Conservation (phyloP, 2,888 invertebrate genomes). For the Polydesmus complanatus region DNA sequence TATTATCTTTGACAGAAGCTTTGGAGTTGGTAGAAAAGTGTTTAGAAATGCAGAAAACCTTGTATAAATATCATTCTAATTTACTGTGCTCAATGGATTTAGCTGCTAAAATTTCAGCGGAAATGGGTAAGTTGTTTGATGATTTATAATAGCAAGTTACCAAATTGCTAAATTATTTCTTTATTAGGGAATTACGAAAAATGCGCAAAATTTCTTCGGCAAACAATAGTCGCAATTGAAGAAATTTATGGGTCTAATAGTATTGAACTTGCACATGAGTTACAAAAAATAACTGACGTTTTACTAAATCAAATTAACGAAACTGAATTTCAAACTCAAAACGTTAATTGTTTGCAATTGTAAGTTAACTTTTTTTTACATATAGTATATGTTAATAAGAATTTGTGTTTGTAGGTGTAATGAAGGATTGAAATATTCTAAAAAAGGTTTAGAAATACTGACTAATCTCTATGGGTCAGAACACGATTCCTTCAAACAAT, state of each 20-base stretch:
- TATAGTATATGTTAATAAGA: too few relatives aligned
- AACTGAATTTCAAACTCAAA: too few relatives aligned
- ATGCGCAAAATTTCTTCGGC: constrained; percentile 37
- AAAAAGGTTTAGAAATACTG: too few relatives aligned
- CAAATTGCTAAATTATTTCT: constrained; percentile 8
- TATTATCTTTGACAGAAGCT: neutral
- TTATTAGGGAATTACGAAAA: constrained; percentile 32
- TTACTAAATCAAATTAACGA: constrained; percentile 34
- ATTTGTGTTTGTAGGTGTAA: too few relatives aligned
- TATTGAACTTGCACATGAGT: constrained; percentile 49
- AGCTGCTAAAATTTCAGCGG: constrained; percentile 40
- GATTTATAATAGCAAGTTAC: constrained; percentile 3
- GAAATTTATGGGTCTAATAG: constrained; percentile 49
- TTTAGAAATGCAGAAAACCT: constrained; percentile 16
- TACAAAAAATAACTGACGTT: constrained; percentile 48
- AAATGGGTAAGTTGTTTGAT: constrained; percentile 32
- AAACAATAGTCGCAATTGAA: constrained; percentile 43
- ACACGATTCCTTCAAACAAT: too few relatives aligned
- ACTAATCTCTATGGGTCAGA: too few relatives aligned
- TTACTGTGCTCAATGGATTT: constrained; percentile 36
- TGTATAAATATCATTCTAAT: constrained; percentile 41
- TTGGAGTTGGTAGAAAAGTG: neutral
- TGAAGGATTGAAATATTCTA: too few relatives aligned
- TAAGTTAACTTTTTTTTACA: too few relatives aligned
- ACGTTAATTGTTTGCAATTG: too few relatives aligned